A percentile compares a stretch with the other conserved stretches of the same genome.
These are phyloP conservation scores for Limnothrissa miodon DNA, from an alignment of 2,113 vertebrate species.

Conservation along the genomic window DNA sequence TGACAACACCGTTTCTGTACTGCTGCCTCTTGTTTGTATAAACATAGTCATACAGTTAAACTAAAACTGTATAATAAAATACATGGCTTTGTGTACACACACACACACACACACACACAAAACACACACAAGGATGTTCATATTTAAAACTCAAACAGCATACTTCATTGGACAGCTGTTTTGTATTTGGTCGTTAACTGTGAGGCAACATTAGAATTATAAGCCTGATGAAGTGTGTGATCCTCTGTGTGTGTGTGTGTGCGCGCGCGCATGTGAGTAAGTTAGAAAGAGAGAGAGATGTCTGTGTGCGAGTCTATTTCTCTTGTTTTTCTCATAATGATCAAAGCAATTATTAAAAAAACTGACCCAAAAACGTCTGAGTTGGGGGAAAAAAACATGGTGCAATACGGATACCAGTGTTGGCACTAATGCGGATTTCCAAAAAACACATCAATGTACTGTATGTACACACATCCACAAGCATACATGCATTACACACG, in stretches of 20 bases:
- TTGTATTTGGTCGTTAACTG: conserved; percentile 25
- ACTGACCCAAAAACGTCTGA: conserved; percentile 64
- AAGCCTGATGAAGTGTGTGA: neutral
- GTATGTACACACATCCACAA: conserved; percentile 38
- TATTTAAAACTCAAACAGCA: neutral
- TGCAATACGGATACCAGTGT: conserved; percentile 57
- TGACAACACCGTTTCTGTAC: neutral
- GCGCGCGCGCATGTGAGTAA: neutral
- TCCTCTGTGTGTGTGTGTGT: neutral
- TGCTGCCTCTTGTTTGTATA: neutral
- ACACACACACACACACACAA: conserved; percentile 24
- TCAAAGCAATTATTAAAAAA: conserved; percentile 62
- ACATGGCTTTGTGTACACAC: conserved; percentile 9
- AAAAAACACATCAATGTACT: conserved; percentile 39
- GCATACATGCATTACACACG: neutral
- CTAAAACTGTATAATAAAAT: neutral
- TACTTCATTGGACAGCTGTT: conserved; percentile 24
- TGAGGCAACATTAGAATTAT: conserved; percentile 26
- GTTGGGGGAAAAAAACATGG: conserved; percentile 39
- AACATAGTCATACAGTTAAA: conserved; percentile 29
- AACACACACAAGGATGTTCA: neutral
- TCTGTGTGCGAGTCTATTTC: conserved; percentile 22
- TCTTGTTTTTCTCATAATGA: conserved; percentile 59
- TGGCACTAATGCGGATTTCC: conserved; percentile 51
- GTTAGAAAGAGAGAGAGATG: neutral